These are phyloP conservation scores for Melolontha melolontha DNA, from an alignment of 2,888 invertebrate genomes.

Conservation along the genomic window DNA sequence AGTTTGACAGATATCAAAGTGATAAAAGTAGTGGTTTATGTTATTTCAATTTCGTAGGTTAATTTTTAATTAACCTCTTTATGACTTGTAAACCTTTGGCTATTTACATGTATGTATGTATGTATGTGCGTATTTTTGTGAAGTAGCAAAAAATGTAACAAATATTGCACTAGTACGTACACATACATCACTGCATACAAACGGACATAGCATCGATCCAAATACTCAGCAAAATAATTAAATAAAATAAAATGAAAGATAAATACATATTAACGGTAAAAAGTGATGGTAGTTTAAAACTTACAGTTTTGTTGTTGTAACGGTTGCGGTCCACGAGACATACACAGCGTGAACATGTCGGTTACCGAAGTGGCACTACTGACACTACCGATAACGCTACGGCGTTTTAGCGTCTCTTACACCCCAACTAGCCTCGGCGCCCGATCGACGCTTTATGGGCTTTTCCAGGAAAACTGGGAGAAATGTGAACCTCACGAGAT, in stretches of 20 bases:
- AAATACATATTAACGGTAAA: neutral
- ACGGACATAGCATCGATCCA: too few species aligned
- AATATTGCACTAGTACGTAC: too few species aligned
- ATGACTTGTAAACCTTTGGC: too few species aligned
- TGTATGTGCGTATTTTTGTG: too few species aligned
- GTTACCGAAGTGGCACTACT: conserved; percentile 36
- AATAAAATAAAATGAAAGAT: neutral
- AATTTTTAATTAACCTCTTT: too few species aligned
- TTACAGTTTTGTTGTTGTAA: conserved; percentile 38
- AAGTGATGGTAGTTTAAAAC: neutral
- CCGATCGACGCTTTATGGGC: conserved; percentile 24
- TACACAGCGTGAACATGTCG: conserved; percentile 62
- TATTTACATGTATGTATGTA: too few species aligned
- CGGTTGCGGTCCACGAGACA: conserved; percentile 60
- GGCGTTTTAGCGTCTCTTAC: conserved; percentile 3
- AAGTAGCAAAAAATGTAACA: too few species aligned
- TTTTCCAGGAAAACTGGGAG: too few species aligned
- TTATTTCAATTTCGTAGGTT: too few species aligned
- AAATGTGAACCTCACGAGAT: neutral
- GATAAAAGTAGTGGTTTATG: too few species aligned
- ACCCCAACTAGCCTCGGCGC: conserved; percentile 17
- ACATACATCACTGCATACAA: too few species aligned
- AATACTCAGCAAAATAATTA: neutral
- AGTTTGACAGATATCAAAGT: too few species aligned
- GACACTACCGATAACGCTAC: neutral